phyloP scores from a whole-genome alignment of 2,113 vertebrate species.

The Numenius arquata region DNA sequence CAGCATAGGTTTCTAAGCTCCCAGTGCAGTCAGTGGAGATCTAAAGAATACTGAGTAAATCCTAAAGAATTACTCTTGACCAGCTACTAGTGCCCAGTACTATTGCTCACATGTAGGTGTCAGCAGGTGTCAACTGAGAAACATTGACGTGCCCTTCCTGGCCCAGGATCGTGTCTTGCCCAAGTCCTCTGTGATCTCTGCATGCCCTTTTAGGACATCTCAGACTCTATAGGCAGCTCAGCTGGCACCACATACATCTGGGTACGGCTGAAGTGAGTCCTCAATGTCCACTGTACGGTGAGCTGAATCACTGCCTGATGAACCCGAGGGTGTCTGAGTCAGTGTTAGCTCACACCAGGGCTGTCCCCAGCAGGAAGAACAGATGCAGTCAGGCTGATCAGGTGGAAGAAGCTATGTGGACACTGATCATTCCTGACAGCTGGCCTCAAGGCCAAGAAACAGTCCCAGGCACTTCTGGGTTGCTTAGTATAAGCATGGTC shows the following conservation, averaged over 20 bases:
- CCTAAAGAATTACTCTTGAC: not conserved
- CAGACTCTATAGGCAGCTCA: not conserved
- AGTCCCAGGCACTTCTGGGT: not conserved
- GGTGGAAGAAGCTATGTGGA: not conserved
- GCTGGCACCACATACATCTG: rapidly evolving
- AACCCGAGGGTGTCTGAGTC: not conserved
- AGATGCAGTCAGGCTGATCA: not conserved
- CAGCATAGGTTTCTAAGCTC: not conserved
- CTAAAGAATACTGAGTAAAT: not conserved
- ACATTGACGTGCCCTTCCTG: not conserved
- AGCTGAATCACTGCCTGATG: not conserved
- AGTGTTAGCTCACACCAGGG: not conserved
- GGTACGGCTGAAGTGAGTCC: not conserved
- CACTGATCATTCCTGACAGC: not conserved
- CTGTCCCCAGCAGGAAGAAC: not conserved
- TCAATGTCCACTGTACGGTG: not conserved
- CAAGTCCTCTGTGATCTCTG: not conserved
- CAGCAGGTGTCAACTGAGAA: not conserved
- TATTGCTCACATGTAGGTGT: rapidly evolving
- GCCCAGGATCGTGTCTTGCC: too few relatives aligned
- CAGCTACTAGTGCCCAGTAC: not conserved
- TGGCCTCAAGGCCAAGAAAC: not conserved
- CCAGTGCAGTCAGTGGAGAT: not conserved
- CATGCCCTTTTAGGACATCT: not conserved
- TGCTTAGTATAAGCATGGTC: not conserved